Conservation (phyloP, 2,888 invertebrate species). For the Oscheius onirici region DNA sequence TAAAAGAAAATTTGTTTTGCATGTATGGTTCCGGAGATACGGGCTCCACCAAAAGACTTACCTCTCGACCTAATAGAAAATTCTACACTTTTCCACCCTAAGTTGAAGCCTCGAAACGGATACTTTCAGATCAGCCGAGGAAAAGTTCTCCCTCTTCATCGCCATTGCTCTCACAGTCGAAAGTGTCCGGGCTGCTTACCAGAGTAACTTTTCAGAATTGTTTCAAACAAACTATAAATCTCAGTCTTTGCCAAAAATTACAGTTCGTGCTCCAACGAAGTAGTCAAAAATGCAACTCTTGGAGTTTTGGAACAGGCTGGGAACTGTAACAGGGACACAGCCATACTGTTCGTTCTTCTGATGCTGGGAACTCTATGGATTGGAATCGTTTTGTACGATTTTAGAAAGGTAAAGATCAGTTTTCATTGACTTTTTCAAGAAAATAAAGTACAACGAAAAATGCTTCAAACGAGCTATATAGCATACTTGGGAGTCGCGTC, state of each 20-base stretch:
- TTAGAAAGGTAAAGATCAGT: constrained; percentile 73
- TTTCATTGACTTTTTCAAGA: too few species aligned
- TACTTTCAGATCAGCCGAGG: constrained; percentile 76
- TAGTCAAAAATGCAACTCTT: neutral
- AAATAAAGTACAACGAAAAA: too few species aligned
- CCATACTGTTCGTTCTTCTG: constrained; percentile 76
- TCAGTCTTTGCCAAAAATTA: constrained; percentile 11
- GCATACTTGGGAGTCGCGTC: too few species aligned
- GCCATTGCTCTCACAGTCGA: constrained; percentile 77
- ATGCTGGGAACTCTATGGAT: constrained; percentile 78
- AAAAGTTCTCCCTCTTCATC: constrained; percentile 78
- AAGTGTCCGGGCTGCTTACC: constrained; percentile 75
- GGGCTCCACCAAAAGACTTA: too few species aligned
- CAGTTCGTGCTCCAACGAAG: neutral
- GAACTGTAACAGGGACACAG: constrained; percentile 74
- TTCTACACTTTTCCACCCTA: too few species aligned
- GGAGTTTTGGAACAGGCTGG: neutral
- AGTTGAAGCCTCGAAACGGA: too few species aligned
- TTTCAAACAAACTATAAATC: neutral
- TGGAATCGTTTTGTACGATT: constrained; percentile 77
- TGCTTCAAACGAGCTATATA: too few species aligned
- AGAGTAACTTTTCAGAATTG: constrained; percentile 73
- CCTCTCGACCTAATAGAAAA: too few species aligned
- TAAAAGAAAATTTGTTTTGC: too few species aligned
- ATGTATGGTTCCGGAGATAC: too few species aligned